Evolutionary conservation across 2,888 invertebrate genomes (phyloP), one percentile per base, ranked within the genome.

Genomic region (Drosophila prolongata): DNA sequence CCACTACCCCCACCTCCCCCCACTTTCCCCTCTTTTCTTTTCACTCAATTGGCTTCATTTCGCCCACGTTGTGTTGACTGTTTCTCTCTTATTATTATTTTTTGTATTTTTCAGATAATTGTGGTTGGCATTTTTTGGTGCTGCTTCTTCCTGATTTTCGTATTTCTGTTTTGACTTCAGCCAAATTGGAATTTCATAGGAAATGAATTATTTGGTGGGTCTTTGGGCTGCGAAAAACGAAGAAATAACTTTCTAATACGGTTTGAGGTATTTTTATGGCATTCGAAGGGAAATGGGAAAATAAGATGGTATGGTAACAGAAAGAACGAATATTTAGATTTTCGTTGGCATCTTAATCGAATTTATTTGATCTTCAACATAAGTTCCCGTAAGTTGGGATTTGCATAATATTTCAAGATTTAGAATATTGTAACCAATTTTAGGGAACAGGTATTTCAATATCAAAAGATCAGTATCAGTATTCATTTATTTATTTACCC

Each of bases 161-260:
- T 24, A 14, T 65, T 40, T 42, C 40, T 46, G 56, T 16, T 27
- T 58, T 56, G 49, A 47, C 47, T 47, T 10, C 49, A 34, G n/a
- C n/a, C 27, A 44, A 34, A 67, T 67, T 38, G 67, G 38, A 43
- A 56, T 68, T 69, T 56, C 55, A 49, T 37, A 57, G 57, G 70
- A 44, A 67, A 67, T 43, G 49, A 47, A 53, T 42, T 34, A 34
- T 34, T 34, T 40, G 30, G 58, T 34, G 58, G 53, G 27, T 34
- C 65, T 30, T 8, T 35, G 6, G 13, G 35, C 16, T 37, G 16
- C 40, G 30, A 64, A 40, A 59, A 47, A 43, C 19, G 19, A 50
- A n/a, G 52, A 34, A 44, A 55, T 60, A 68, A 75, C 74, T 75
- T 75, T 75, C 76, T 68, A 74, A 74, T 57, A 65, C 52, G 75